A percentile compares a stretch with the other conserved stretches of the same genome.
These are phyloP conservation scores for Drosophila santomea DNA, from an alignment of 1,140 invertebrate species.

Conservation along the genomic window DNA sequence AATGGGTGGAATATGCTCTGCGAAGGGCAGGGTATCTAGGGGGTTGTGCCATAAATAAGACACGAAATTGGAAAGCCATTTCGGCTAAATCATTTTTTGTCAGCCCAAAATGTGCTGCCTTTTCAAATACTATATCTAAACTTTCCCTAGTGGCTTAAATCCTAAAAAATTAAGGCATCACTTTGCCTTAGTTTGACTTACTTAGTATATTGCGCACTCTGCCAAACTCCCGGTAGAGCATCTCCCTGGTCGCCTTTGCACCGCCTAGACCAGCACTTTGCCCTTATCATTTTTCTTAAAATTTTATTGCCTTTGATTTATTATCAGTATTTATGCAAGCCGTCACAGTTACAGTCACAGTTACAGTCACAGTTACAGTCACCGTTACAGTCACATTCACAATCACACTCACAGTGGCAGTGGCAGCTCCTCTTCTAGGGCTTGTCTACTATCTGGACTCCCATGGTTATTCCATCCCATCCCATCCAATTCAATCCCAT, in stretches of 20 bases:
- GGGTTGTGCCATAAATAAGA: conserved; percentile 16
- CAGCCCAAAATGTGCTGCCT: too few relatives aligned
- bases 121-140: too few relatives aligned
- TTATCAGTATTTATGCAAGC: conserved; percentile 70
- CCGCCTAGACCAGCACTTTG: conserved; percentile 16
- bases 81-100: conserved; percentile 26
- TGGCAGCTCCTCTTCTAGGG: neutral
- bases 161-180: too few relatives aligned
- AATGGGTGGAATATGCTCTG: conserved; percentile 21
- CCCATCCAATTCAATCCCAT: neutral
- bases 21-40: conserved; percentile 15
- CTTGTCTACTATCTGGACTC: conserved; percentile 19
- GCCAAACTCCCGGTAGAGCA: conserved; percentile 12
- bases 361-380: conserved; percentile 32
- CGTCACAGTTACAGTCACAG: conserved; percentile 18
- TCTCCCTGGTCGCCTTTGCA: conserved; percentile 4
- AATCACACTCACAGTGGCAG: conserved; percentile 14
- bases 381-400: conserved; percentile 20
- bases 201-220: neutral
- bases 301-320: conserved; percentile 72
- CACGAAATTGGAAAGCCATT: conserved; percentile 16
- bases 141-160: too few relatives aligned
- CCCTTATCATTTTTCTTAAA: conserved; percentile 45
- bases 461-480: neutral
- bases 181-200: neutral